Evolutionary conservation across 2,888 invertebrate species (phyloP).

Genomic region (Sesamia inferens): DNA sequence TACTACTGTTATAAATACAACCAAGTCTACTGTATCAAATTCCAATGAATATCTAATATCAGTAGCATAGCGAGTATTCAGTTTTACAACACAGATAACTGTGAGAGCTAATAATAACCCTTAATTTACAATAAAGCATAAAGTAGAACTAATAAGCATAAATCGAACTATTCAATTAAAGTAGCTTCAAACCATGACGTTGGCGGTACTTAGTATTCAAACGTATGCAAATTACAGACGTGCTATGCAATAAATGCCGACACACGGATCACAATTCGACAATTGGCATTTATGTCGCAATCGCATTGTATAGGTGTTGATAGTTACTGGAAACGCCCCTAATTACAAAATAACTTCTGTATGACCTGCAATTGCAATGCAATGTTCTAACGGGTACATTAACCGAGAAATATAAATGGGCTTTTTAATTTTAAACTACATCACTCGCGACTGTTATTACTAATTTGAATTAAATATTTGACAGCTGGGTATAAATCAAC

Average conservation of each 20-base stretch:
- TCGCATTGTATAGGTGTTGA: constrained; percentile 75
- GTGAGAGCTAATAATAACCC: constrained; percentile 40
- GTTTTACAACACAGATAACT: constrained; percentile 12
- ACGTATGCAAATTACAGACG: constrained; percentile 90
- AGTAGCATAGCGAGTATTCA: constrained; percentile 16
- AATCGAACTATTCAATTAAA: constrained; percentile 89
- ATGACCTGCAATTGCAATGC: constrained; percentile 50
- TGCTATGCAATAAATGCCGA: constrained; percentile 90
- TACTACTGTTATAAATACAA: constrained; percentile 38
- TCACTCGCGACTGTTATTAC: constrained; percentile 46
- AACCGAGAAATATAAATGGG: constrained; percentile 43
- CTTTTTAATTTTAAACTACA: constrained; percentile 57
- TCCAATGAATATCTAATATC: constrained; percentile 26
- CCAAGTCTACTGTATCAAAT: constrained; percentile 10
- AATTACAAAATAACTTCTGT: constrained; percentile 58
- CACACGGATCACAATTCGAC: constrained; percentile 89
- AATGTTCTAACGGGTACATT: constrained; percentile 37
- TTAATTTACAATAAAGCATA: constrained; percentile 71
- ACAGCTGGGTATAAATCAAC: constrained; percentile 51
- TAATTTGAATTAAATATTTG: constrained; percentile 61
- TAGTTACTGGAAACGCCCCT: constrained; percentile 48
- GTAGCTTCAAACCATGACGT: constrained; percentile 86
- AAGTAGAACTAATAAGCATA: constrained; percentile 82
- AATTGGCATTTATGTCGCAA: constrained; percentile 88
- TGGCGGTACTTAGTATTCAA: constrained; percentile 88